phyloP scores from a whole-genome alignment of 2,113 vertebrate genomes.

The Bubalus kerabau region DNA sequence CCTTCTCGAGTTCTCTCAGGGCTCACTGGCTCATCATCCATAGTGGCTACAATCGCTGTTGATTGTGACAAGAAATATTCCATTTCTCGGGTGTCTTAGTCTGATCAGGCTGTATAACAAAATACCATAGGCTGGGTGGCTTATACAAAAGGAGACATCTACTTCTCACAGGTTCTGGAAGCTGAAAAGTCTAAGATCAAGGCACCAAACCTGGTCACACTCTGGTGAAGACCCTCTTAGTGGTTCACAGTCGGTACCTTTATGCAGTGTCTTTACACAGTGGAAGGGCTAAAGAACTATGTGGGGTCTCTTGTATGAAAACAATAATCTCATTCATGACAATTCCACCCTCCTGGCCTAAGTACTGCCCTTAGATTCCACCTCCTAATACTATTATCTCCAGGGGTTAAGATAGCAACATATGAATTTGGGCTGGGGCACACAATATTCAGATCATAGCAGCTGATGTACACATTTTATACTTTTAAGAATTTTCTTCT shows the following conservation, averaged over 20 bases:
- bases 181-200: not conserved
- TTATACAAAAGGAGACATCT: not conserved
- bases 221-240: not conserved
- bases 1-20: not conserved
- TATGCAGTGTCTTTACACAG: not conserved
- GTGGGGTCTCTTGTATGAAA: not conserved
- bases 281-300: not conserved
- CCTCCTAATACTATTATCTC: not conserved
- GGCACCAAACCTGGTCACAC: rapidly evolving
- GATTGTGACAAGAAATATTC: not conserved
- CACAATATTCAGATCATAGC: not conserved
- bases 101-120: not conserved
- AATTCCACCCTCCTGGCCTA: not conserved
- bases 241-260: not conserved
- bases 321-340: not conserved
- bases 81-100: not conserved
- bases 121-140: not conserved
- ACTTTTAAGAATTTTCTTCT: not conserved
- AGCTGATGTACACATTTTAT: too few species aligned
- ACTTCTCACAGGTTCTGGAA: not conserved
- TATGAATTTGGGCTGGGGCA: not conserved
- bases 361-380: not conserved
- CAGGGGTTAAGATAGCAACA: not conserved
- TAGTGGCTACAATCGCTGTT: not conserved
- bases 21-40: not conserved